Base-by-base conservation (phyloP, 2,797 vertebrate species). In the Pangasius larnaudii region DNA sequence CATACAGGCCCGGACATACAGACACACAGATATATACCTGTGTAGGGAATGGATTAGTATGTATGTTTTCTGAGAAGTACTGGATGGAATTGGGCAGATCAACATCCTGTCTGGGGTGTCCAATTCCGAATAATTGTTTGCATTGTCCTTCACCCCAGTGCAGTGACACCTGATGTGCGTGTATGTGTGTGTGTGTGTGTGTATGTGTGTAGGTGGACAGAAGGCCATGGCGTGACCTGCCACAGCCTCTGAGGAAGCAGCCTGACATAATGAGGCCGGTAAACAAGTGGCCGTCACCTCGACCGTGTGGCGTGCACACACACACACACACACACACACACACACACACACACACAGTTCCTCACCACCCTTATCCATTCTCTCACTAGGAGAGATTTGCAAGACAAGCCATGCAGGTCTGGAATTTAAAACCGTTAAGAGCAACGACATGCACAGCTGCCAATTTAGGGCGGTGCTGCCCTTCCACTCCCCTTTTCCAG, bases 191-290 rank as follows among this genome's bases (percentile, higher is more conserved):
- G 24, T 85, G 69, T 85, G 69, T 77, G 80, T 63, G 80, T 63
- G 80, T 56, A 80, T 83, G 65, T 67, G 82, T 79, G 88, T 69
- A 94, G 95, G 94, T 95, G 95, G 94, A 95, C 93, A 92, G 93
- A 94, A 92, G 93, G 93, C 93, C 92, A 90, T 88, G 88, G 92
- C 92, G 93, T 94, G 94, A 95, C 95, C 95, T 92, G 93, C 92
- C 91, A 90, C 86, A 88, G 87, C 89, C 91, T 92, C 91, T 92
- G 90, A 91, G 95, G 95, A 95, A 93, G 94, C 93, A 93, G 92
- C 93, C 93, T 95, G 95, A 96, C 95, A 96, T 95, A 96, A 96
- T 95, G 95, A 96, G 96, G 95, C 93, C 95, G 94, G 95, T 95
- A 96, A 96, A 96, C 95, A 96, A 95, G 94, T 94, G 94, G 95